phyloP scores from a whole-genome alignment of 64 coral and sea anemone genomes.

The Porites australiensis region DNA sequence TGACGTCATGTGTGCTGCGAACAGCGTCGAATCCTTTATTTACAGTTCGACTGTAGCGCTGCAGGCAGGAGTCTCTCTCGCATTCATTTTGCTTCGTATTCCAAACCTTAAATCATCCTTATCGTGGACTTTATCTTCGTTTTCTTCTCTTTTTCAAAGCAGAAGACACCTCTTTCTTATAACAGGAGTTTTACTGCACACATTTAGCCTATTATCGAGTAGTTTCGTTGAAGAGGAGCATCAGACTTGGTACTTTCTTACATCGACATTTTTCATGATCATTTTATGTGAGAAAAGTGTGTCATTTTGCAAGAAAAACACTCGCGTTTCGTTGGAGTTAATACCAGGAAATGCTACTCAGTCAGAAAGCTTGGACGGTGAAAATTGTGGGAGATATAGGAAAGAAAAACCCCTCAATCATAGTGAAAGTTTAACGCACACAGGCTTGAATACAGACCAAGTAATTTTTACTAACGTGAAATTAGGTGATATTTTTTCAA shows the following conservation, averaged over 20 bases:
- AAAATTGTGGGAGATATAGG: not conserved
- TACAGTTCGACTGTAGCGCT: not conserved
- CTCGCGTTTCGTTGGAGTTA: not conserved
- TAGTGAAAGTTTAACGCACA: not conserved
- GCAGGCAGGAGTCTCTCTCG: constrained; percentile 5
- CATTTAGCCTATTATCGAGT: constrained; percentile 87
- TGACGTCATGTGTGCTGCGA: constrained; percentile 61
- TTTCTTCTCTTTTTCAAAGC: constrained; percentile 19
- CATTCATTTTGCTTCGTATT: not conserved
- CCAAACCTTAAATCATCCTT: not conserved
- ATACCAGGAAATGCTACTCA: not conserved
- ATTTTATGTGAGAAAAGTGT: constrained; percentile 45
- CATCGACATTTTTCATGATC: constrained; percentile 66
- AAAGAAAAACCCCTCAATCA: not conserved
- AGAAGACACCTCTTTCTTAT: constrained; percentile 13
- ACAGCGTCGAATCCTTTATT: constrained; percentile 2
- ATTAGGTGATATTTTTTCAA: not conserved
- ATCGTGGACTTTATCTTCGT: not conserved
- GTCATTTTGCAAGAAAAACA: not conserved
- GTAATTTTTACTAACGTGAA: not conserved
- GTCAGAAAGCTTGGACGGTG: not conserved
- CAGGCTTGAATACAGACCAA: not conserved
- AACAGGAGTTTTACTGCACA: constrained; percentile 74
- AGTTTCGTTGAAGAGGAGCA: constrained; percentile 99
- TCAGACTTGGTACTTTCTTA: constrained; percentile 96